Conservation (phyloP, 2,888 invertebrate species). For the Drosophila maculinotata region DNA sequence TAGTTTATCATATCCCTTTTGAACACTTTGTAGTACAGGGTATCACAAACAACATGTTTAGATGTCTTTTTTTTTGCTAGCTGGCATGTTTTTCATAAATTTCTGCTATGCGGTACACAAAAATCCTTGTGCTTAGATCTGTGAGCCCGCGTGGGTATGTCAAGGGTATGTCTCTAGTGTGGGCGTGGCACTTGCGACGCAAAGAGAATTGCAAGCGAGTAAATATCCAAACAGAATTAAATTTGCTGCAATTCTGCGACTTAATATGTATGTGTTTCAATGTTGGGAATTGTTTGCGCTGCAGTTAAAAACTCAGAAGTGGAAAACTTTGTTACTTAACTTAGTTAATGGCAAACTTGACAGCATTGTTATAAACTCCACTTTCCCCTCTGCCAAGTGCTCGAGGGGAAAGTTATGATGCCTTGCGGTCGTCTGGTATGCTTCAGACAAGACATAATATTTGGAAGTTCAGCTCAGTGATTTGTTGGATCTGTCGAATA, state of each 20-base stretch:
- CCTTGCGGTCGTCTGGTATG: conserved; percentile 1
- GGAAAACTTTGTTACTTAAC: conserved; percentile 74
- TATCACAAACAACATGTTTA: conserved; percentile 34
- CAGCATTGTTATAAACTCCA: conserved; percentile 34
- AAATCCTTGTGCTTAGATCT: conserved; percentile 9
- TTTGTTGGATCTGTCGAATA: conserved; percentile 25
- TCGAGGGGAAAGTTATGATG: conserved; percentile 6
- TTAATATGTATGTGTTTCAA: conserved; percentile 10
- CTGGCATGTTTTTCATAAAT: conserved; percentile 47
- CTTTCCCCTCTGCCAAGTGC: neutral
- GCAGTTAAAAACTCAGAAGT: conserved; percentile 68
- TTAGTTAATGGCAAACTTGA: conserved; percentile 64
- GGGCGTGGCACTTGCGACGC: conserved; percentile 35
- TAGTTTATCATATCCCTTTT: neutral
- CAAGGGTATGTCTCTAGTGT: neutral
- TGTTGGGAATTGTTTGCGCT: conserved; percentile 22
- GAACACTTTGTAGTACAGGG: neutral
- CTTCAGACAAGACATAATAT: neutral
- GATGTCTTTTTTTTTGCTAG: conserved; percentile 16
- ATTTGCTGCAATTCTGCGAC: conserved; percentile 58
- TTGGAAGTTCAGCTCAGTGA: neutral
- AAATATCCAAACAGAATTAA: conserved; percentile 73
- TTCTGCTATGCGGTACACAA: conserved; percentile 14
- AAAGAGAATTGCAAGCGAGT: conserved; percentile 72
- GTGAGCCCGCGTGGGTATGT: neutral